Base-by-base conservation (phyloP, 2,797 vertebrate genomes). In the Kryptolebias ocellatus region DNA sequence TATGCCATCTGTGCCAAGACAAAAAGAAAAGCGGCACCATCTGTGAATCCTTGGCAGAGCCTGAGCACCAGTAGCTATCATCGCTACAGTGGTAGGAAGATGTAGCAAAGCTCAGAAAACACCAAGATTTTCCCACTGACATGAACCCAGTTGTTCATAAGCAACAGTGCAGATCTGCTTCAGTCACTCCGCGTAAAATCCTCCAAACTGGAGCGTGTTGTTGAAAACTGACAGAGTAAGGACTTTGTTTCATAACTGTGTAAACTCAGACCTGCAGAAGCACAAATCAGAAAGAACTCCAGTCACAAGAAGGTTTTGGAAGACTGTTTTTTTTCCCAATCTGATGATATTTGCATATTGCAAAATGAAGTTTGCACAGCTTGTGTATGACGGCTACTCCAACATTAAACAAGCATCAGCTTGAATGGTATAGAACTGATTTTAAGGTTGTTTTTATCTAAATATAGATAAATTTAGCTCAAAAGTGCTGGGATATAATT, bases 1-100 rank as follows among this genome's bases (percentile, higher is more conserved):
- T 70, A 1, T 71, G 60, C 77, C 84, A 84, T 87, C 76, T 84
- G 83, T 63, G 76, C 67, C 58, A 61, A 28, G 45, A 60, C 47
- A 71, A 72, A 71, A 56, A 68, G 55, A 72, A 80, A 70, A 81
- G 76, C 57, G 64, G 28, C 53, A 67, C 86, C 89, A 90, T 89
- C 85, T 86, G 85, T 68, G 80, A 73, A 67, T 73, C 45, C 24
- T 57, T 82, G 77, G 79, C 73, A 70, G 17, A 39, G 16, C 52
- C 59, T 39, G 50, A 39, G 47, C 51, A 56, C 29, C 58, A 17
- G 53, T 56, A 73, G 60, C 37, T 62, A 60, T 62, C 42, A 27
- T 78, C 64, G 64, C 58, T 50, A 52, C n/a, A 15, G 39, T 4
- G 34, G 51, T 65, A 58, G 71, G 76, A 65, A 59, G 50, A 59